phyloP scores from a whole-genome alignment of 2,113 vertebrate species.

The Channa argus region DNA sequence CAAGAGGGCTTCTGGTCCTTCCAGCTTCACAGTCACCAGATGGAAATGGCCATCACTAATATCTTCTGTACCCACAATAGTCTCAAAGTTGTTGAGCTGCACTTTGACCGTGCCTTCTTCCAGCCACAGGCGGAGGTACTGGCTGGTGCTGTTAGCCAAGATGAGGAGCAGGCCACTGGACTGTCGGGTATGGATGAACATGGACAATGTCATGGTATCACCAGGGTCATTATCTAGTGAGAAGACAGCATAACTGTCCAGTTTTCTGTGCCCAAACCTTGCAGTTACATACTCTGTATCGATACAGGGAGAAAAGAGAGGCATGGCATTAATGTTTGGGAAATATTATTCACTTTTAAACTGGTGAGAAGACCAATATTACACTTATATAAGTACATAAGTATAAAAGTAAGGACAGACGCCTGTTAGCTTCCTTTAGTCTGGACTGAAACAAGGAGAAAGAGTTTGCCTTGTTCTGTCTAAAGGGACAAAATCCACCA shows the following conservation, averaged over 20 bases:
- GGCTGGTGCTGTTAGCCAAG: constrained; percentile 83
- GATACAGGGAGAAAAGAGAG: background rate
- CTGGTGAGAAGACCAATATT: too few relatives aligned
- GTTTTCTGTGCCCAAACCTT: constrained; percentile 87
- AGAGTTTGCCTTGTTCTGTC: too few relatives aligned
- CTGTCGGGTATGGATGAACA: constrained; percentile 89
- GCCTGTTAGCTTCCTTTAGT: too few relatives aligned
- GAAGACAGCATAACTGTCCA: constrained; percentile 86
- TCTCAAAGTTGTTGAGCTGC: constrained; percentile 79
- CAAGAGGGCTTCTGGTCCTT: constrained; percentile 76
- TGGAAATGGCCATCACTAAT: constrained; percentile 88
- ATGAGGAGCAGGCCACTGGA: constrained; percentile 85
- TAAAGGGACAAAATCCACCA: too few relatives aligned
- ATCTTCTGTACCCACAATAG: constrained; percentile 62
- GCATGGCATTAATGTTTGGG: background rate
- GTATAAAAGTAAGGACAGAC: too few relatives aligned
- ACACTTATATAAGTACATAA: too few relatives aligned
- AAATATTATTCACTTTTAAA: too few relatives aligned
- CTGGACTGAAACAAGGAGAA: too few relatives aligned
- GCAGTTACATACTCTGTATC: constrained; percentile 87
- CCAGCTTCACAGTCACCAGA: constrained; percentile 86
- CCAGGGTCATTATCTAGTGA: constrained; percentile 70
- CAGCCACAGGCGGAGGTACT: constrained; percentile 83
- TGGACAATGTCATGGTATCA: constrained; percentile 83
- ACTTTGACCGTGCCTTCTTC: constrained; percentile 85